Percentiles rank a stretch among this genome's conserved stretches.
These are phyloP conservation scores for Caenorhabditis sulstoni DNA, from an alignment of 2,888 invertebrate species.

Conservation along the genomic window DNA sequence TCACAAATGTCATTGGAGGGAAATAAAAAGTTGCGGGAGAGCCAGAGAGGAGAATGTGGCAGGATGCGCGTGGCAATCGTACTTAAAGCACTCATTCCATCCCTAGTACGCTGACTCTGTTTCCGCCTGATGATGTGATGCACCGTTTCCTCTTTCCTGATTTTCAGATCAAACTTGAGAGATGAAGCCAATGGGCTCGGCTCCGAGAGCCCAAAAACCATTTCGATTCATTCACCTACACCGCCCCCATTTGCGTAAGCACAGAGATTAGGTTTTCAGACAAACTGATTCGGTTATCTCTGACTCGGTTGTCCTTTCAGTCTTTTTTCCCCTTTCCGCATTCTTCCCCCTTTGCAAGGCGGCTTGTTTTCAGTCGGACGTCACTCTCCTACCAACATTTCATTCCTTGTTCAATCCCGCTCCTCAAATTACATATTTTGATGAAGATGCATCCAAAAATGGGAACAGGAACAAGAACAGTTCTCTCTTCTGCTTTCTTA, in stretches of 20 bases:
- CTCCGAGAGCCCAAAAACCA: background rate
- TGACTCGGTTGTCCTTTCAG: constrained; percentile 14
- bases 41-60: no score
- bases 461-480: background rate
- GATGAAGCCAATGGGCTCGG: no score
- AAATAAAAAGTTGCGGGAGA: constrained; percentile 27
- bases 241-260: constrained; percentile 23
- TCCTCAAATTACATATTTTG: background rate
- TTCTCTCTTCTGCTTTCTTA: constrained; percentile 11
- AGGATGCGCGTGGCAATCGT: constrained; percentile 32
- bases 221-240: constrained; percentile 8
- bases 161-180: no score
- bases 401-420: background rate
- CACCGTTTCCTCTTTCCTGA: background rate
- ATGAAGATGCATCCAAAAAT: background rate
- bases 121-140: background rate
- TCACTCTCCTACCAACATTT: background rate
- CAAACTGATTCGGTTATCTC: constrained; percentile 14
- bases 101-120: background rate
- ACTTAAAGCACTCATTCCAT: constrained; percentile 14
- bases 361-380: background rate
- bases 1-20: constrained; percentile 33
- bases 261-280: background rate
- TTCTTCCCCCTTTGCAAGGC: background rate
- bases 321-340: background rate